Conservation (phyloP, 2,797 vertebrate genomes). For the Coregonus sp. region DNA sequence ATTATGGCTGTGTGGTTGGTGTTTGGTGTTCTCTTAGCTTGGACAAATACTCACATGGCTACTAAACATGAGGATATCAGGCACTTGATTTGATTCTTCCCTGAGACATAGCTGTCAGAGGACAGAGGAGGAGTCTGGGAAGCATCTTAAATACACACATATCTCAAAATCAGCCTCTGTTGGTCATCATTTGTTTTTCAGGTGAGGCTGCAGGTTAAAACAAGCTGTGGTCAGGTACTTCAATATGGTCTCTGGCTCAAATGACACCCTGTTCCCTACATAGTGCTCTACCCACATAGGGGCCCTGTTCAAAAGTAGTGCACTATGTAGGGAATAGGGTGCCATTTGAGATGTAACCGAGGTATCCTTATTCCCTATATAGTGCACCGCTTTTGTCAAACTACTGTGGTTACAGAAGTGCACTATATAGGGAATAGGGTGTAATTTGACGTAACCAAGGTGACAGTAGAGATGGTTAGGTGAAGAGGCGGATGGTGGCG, state of each 20-base stretch:
- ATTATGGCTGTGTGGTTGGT: background rate
- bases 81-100: background rate
- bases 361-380: background rate
- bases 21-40: background rate
- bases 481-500: conserved; percentile 86
- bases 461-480: conserved; percentile 60
- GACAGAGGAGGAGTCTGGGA: background rate
- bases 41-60: background rate
- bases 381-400: background rate
- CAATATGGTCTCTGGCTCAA: too few species aligned
- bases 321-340: background rate
- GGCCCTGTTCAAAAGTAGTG: too few species aligned
- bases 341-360: background rate
- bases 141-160: background rate
- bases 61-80: background rate
- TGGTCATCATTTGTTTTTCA: too few species aligned
- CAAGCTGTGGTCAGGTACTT: too few species aligned
- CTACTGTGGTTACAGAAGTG: background rate
- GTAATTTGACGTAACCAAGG: background rate
- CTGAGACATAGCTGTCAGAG: background rate
- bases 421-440: background rate
- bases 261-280: background rate
- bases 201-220: too few species aligned
- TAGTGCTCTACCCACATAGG: background rate
- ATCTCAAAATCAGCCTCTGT: too few species aligned